Evolutionary conservation across 2,888 invertebrate genomes (phyloP), one percentile per base, ranked within the genome.

Genomic region (Campoplex capitator): DNA sequence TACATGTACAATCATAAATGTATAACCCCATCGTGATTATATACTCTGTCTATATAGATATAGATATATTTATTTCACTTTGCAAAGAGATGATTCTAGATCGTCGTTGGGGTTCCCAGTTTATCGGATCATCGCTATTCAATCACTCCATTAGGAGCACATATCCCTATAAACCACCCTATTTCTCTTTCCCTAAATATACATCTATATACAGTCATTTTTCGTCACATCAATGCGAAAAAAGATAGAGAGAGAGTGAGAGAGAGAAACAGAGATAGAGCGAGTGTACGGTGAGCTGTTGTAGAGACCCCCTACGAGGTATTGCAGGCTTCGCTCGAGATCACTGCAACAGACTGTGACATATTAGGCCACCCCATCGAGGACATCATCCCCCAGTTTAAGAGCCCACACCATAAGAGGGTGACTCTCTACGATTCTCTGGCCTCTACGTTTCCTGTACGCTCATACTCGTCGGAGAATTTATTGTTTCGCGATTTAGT

Each of bases 331-430:
- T 86, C 89, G 86, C 83, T 91, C 87, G 91, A 92, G 90, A 92
- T 91, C 91, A 90, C 94, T 94, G 94, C 94, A 94, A 93, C 94
- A 92, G 94, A 94, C 94, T 94, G 93, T 94, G 94, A 94, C 94
- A 92, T 94, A 94, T 94, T 94, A 94, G 92, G 91, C 93, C 91
- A 92, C 92, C 94, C 94, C 92, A 85, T 92, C 88, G 89, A 91
- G 91, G 91, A 90, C 92, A 92, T 92, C 92, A 92, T 92, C 91
- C 91, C 89, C 88, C n/a, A 58, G 85, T 82, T 89, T 91, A 92
- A 92, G 92, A 93, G 93, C 89, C 88, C 90, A 16, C 76, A 35
- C 62, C 89, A 89, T 90, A 91, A 92, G 92, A 91, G 91, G 91
- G 90, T 89, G 89, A 89, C 88, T 90, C 88, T 78, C 78, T 58